A percentile compares a stretch with the other conserved stretches of the same genome.
Conservation (phyloP, 2,113 vertebrate genomes). For the Etheostoma cragini region DNA sequence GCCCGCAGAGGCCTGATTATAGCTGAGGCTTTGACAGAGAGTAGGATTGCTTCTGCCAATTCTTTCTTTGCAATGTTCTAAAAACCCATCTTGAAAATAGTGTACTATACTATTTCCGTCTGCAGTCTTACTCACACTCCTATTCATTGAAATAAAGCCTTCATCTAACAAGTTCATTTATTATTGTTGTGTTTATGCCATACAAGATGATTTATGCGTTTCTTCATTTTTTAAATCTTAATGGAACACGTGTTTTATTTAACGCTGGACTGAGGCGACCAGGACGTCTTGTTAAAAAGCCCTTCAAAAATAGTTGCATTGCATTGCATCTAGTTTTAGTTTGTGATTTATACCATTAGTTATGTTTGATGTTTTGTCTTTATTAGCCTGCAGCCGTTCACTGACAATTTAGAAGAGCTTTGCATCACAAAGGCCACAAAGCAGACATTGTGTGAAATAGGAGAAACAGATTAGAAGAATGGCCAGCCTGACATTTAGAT, state of each 20-base stretch:
- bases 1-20: background rate
- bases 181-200: background rate
- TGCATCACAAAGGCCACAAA: constrained; percentile 47
- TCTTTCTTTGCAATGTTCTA: constrained; percentile 3
- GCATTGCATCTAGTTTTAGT: background rate
- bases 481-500: constrained; percentile 41
- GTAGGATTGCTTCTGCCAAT: background rate
- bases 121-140: no score
- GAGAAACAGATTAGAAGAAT: constrained; percentile 39
- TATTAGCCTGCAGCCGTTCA: constrained; percentile 11
- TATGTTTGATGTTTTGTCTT: constrained; percentile 25
- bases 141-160: background rate
- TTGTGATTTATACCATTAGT: background rate
- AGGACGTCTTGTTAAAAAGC: background rate
- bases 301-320: background rate
- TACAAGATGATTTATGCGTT: background rate
- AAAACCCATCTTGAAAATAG: constrained; percentile 27
- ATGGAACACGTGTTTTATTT: background rate
- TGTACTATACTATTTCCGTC: background rate
- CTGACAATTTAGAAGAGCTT: background rate
- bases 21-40: constrained; percentile 5
- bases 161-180: background rate
- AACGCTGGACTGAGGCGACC: background rate
- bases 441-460: background rate
- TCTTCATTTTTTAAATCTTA: background rate